Evolutionary conservation across 2,888 invertebrate species (phyloP), one percentile per base, ranked within the genome.

Genomic region (Choristoneura rosaceana): DNA sequence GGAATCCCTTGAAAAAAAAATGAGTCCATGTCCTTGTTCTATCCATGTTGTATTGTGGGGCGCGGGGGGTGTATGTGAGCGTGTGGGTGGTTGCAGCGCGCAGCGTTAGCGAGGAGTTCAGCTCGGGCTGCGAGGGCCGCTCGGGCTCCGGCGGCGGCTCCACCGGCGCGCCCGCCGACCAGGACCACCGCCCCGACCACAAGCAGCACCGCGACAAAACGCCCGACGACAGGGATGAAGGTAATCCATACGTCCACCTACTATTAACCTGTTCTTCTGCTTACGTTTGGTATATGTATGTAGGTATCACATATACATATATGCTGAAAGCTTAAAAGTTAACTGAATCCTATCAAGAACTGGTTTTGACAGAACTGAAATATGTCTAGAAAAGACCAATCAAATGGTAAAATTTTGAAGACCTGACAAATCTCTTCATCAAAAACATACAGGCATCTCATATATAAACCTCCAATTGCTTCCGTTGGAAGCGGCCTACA

Each of bases 91-190:
- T 91, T 93, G 81, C 95, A 98, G 98, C 98, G 84, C 96, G 98
- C 89, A 98, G 98, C 95, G 98, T 98, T 93, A 99, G 99, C 87
- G 99, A 99, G 94, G 99, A 99, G 93, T 99, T 99, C 95, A 98
- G 98, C 91, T 98, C 98, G 92, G 97, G 97, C 81, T 97, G 98
- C 90, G 99, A 99, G 92, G 98, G 98, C 93, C 98, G 98, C 88
- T 98, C 98, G 94, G 97, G 97, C 78, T 97, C 98, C 87, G 95
- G 90, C 86, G 94, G 90, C 87, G 95, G 90, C 91, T 95, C 93
- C 81, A 90, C 92, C 70, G 92, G 93, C 79, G 91, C 90, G 34
- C 92, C 92, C 73, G 91, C 92, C 75, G 93, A 93, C 84, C 93
- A 93, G 81, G 89, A 91, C 85, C 91, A 93, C 86, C 90, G 93